Percentiles rank a stretch among this genome's conserved stretches.
These are phyloP conservation scores for Plectropomus leopardus DNA, from an alignment of 2,113 vertebrate species.

Conservation along the genomic window DNA sequence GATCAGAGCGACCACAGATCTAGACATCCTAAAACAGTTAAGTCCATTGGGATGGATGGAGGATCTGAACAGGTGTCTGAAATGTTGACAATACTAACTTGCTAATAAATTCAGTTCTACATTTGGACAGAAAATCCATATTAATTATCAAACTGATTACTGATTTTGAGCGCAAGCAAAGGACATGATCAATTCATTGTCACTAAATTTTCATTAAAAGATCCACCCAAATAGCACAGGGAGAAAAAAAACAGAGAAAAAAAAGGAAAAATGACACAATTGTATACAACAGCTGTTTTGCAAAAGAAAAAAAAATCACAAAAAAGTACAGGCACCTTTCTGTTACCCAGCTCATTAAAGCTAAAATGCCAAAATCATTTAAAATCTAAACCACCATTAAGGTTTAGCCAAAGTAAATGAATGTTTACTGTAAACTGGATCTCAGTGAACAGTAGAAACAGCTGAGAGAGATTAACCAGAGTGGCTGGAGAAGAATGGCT, in stretches of 20 bases:
- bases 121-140: not conserved
- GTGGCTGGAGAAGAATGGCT: slow-evolving; percentile 69
- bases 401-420: slow-evolving; percentile 50
- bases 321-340: not conserved
- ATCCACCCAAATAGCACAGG: not conserved
- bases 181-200: not conserved
- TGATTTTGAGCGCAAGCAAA: not conserved
- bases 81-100: not conserved
- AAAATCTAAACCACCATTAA: slow-evolving; percentile 45
- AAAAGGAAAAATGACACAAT: not conserved
- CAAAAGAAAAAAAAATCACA: no score
- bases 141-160: not conserved
- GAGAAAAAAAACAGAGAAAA: no score
- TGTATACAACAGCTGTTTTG: not conserved
- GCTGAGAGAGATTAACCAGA: slow-evolving; percentile 75
- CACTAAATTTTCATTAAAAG: not conserved
- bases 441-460: slow-evolving; percentile 62
- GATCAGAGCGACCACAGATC: no score
- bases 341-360: not conserved
- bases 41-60: no score
- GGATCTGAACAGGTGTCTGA: not conserved
- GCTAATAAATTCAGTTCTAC: not conserved
- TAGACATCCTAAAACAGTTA: no score
- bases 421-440: slow-evolving; percentile 60
- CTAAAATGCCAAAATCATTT: slow-evolving; percentile 54